Evolutionary conservation across 2,797 vertebrate species (phyloP).

Genomic region (Garrulus glandarius): DNA sequence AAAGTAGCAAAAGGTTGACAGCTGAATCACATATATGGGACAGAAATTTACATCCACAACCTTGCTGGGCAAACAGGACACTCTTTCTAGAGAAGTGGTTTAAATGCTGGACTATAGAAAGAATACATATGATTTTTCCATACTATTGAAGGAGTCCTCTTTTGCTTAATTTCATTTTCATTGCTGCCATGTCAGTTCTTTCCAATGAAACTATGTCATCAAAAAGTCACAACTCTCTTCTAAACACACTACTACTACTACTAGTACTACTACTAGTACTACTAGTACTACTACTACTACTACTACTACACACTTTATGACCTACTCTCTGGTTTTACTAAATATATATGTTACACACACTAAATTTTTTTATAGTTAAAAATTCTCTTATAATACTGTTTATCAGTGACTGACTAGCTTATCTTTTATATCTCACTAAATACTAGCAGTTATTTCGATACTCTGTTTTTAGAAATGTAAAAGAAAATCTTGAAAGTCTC

Average conservation of each 20-base stretch:
- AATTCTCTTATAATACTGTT: background rate
- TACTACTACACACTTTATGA: background rate
- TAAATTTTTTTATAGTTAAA: background rate
- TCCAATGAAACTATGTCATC: fast-evolving
- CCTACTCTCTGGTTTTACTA: background rate
- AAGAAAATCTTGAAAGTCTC: background rate
- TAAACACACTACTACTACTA: background rate
- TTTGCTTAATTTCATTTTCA: background rate
- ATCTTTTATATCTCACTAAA: background rate
- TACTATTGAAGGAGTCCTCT: background rate
- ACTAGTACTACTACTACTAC: background rate
- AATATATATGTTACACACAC: fast-evolving
- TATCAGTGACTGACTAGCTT: background rate
- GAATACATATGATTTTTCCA: background rate
- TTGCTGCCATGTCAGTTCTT: background rate
- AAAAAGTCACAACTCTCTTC: background rate
- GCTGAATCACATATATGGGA: background rate
- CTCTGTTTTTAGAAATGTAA: background rate
- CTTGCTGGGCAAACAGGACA: fast-evolving
- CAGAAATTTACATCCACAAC: background rate
- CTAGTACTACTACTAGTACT: background rate
- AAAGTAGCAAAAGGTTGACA: background rate
- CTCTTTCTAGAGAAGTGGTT: background rate
- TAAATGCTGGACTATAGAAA: background rate
- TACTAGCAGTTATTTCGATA: background rate